Evolutionary conservation across 2,113 vertebrate species (phyloP).

Genomic region (Vulpes lagopus): DNA sequence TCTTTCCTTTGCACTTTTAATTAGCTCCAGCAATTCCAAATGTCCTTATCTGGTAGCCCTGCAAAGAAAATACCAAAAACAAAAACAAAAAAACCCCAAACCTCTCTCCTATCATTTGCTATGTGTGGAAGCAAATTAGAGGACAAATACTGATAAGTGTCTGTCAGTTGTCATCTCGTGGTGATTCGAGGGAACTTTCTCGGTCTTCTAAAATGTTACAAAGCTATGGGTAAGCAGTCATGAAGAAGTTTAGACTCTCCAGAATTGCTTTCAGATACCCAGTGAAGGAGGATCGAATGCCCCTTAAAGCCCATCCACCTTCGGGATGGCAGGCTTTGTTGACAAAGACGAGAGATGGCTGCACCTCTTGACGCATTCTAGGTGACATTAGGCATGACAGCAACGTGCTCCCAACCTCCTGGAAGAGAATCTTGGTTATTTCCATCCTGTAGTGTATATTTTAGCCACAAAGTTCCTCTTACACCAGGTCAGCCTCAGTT

Average conservation of each 20-base stretch:
- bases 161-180: not conserved
- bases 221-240: not conserved
- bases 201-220: not conserved
- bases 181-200: not conserved
- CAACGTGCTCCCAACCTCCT: constrained; percentile 13
- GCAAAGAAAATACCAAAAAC: not conserved
- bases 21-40: constrained; percentile 3
- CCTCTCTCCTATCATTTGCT: not conserved
- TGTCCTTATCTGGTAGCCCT: not conserved
- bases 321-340: constrained; percentile 73
- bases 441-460: not conserved
- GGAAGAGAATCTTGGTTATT: not conserved
- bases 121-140: not conserved
- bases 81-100: not conserved
- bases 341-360: constrained; percentile 71
- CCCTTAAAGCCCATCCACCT: constrained; percentile 62
- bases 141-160: not conserved
- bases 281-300: constrained; percentile 60
- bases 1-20: not conserved
- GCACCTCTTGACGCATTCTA: constrained; percentile 60
- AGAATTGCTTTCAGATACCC: not conserved
- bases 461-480: not conserved
- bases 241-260: not conserved
- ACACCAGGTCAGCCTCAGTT: not conserved
- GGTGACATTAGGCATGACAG: constrained; percentile 56